Evolutionary conservation across 2,797 vertebrate genomes (phyloP).

Genomic region (Dendrocincla tyrannina): DNA sequence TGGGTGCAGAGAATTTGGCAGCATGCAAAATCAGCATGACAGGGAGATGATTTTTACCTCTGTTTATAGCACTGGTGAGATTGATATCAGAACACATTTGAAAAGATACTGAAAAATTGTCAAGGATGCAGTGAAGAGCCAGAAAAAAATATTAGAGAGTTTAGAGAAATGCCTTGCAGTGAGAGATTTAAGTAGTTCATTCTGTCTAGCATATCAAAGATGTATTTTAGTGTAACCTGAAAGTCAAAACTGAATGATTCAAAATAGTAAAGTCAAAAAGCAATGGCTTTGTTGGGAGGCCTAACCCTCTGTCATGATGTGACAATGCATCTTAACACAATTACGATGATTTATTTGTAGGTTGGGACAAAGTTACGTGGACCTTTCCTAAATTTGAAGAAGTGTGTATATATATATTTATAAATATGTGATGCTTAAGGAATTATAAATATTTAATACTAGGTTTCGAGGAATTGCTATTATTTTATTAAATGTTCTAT

Average conservation of each 20-base stretch:
- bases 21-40: neutral
- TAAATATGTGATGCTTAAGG: neutral
- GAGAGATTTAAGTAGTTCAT: constrained; percentile 37
- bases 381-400: constrained; percentile 8
- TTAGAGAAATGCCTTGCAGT: constrained; percentile 32
- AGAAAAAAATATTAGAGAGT: constrained; percentile 5
- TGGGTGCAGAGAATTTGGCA: neutral
- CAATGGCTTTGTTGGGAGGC: neutral
- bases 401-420: neutral
- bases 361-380: neutral
- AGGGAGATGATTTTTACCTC: constrained; percentile 11
- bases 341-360: constrained; percentile 51
- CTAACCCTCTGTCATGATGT: neutral
- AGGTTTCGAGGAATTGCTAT: neutral
- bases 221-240: constrained; percentile 45
- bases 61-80: neutral
- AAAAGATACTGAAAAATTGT: constrained; percentile 56
- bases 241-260: constrained; percentile 65
- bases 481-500: neutral
- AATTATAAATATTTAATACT: constrained; percentile 17
- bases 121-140: neutral
- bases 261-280: constrained; percentile 49
- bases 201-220: constrained; percentile 34
- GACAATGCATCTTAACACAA: constrained; percentile 37
- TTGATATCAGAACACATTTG: constrained; percentile 6